Conservation (phyloP, 2,113 vertebrate species). For the Aegotheles bennettii region DNA sequence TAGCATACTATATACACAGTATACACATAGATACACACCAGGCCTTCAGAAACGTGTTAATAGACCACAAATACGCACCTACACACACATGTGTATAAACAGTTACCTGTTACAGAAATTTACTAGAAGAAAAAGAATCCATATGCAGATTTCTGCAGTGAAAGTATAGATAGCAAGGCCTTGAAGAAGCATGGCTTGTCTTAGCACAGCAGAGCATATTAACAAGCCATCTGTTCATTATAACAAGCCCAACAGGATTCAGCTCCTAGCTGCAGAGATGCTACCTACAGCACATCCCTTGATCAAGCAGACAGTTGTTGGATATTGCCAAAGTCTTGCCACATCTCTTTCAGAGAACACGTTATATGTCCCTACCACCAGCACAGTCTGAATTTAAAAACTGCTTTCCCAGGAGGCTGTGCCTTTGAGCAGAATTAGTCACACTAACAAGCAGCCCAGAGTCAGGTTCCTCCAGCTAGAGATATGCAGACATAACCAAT, state of each 20-base stretch:
- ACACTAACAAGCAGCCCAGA: background rate
- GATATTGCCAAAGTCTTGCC: constrained; percentile 33
- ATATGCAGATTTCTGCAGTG: background rate
- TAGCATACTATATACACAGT: background rate
- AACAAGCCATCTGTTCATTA: constrained; percentile 48
- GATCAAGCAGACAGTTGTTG: constrained; percentile 12
- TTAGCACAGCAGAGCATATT: constrained; percentile 4
- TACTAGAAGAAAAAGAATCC: background rate
- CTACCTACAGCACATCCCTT: constrained; percentile 33
- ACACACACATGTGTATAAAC: background rate
- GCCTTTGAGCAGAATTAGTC: constrained; percentile 38
- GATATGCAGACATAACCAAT: background rate
- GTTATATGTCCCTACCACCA: background rate
- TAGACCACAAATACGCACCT: background rate
- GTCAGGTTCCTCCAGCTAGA: constrained; percentile 14
- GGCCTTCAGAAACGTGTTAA: background rate
- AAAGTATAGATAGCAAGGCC: background rate
- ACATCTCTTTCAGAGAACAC: background rate
- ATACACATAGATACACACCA: background rate
- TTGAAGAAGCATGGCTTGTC: background rate
- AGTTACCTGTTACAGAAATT: background rate
- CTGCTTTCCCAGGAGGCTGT: background rate
- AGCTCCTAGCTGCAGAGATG: constrained; percentile 27
- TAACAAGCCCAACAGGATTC: constrained; percentile 51
- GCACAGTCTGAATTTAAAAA: background rate